These are phyloP conservation scores for Oreotragus oreotragus DNA, from an alignment of 2,113 vertebrate species.

Conservation along the genomic window DNA sequence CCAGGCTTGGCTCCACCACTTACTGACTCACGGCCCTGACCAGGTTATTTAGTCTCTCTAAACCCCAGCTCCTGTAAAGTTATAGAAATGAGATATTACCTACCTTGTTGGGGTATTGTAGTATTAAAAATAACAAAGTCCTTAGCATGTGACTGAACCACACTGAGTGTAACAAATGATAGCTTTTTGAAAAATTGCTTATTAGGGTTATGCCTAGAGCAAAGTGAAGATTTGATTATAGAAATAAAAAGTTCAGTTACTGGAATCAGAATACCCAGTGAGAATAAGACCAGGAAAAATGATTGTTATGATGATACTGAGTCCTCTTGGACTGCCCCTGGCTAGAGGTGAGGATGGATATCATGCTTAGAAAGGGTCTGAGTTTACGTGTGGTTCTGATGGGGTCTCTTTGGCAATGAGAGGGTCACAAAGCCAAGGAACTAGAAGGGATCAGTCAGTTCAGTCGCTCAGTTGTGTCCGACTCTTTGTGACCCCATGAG, in stretches of 20 bases:
- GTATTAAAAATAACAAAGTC: background rate
- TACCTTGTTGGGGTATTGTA: background rate
- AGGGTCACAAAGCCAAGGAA: background rate
- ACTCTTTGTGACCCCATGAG: too few relatives aligned
- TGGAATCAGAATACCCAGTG: background rate
- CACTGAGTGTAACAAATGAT: background rate
- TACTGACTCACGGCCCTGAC: background rate
- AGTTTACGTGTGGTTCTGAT: background rate
- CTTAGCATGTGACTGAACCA: background rate
- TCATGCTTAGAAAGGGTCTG: background rate
- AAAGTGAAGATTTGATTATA: background rate
- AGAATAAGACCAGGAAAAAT: background rate
- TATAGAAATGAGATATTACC: background rate
- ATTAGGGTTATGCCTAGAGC: background rate
- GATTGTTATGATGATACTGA: background rate
- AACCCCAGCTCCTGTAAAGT: background rate
- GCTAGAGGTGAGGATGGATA: too few relatives aligned
- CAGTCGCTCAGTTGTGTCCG: fast-evolving
- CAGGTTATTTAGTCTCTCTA: background rate
- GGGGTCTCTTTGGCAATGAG: background rate
- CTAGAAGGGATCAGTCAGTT: background rate
- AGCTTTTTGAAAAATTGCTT: background rate
- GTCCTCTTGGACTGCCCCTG: background rate
- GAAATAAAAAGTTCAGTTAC: background rate
- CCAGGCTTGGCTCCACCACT: background rate